phyloP scores from a whole-genome alignment of 2,113 vertebrate genomes.

The Romanogobio albipinnatus region DNA sequence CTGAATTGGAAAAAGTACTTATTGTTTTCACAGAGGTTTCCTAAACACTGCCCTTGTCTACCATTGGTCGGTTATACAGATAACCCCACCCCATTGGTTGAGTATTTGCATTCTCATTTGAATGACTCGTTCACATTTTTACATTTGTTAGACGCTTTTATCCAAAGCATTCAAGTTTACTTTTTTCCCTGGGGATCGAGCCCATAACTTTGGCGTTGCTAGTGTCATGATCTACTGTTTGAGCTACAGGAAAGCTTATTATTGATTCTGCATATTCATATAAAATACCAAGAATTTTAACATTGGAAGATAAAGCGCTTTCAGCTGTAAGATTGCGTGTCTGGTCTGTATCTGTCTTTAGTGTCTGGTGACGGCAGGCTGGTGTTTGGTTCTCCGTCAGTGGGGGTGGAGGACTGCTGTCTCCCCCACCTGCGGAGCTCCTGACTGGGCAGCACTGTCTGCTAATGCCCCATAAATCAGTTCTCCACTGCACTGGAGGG shows the following conservation, averaged over 20 bases:
- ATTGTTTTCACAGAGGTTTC: background rate
- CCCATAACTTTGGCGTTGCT: too few relatives aligned
- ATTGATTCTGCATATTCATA: background rate
- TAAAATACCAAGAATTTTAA: background rate
- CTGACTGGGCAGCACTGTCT: conserved; percentile 44
- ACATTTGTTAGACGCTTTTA: too few relatives aligned
- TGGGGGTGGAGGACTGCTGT: conserved; percentile 42
- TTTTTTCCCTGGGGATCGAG: too few relatives aligned
- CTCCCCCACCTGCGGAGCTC: conserved; percentile 40
- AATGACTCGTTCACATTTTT: background rate
- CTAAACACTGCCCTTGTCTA: background rate
- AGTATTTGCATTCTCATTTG: background rate
- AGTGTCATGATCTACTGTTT: too few relatives aligned
- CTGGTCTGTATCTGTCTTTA: conserved; percentile 25
- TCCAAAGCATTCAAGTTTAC: too few relatives aligned
- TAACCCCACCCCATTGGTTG: background rate
- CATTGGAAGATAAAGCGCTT: background rate
- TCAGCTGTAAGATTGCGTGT: background rate
- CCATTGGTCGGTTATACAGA: background rate
- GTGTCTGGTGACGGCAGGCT: conserved; percentile 34
- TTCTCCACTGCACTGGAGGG: conserved; percentile 50
- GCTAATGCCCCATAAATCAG: conserved; percentile 61
- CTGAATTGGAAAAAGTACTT: background rate
- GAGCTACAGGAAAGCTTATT: background rate
- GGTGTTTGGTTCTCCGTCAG: conserved; percentile 43